Evolutionary conservation across 2,797 vertebrate species (phyloP).

Genomic region (Malacoraja senta): DNA sequence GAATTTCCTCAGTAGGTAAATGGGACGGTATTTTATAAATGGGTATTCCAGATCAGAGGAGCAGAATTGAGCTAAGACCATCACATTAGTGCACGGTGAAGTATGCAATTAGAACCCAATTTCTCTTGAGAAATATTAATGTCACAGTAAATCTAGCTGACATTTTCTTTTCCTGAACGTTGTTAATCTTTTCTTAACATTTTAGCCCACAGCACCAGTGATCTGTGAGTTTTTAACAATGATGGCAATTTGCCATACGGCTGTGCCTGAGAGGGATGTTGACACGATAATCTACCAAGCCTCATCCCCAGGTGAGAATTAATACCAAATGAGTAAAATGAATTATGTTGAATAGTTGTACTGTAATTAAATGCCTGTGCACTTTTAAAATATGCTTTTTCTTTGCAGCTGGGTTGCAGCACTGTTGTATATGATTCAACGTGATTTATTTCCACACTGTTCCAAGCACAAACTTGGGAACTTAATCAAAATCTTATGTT

Average conservation of each 20-base stretch:
- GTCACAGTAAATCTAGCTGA: conserved; percentile 38
- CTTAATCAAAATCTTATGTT: background rate
- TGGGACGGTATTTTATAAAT: too few relatives aligned
- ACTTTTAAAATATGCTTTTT: background rate
- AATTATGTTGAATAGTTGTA: background rate
- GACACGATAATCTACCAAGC: conserved; percentile 87
- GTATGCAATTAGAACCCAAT: background rate
- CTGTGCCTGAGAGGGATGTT: conserved; percentile 79
- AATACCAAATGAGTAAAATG: background rate
- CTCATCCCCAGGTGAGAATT: conserved; percentile 82
- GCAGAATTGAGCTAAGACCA: too few relatives aligned
- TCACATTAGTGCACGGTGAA: background rate
- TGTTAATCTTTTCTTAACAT: conserved; percentile 42
- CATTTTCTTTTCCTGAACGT: conserved; percentile 46
- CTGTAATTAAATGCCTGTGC: background rate
- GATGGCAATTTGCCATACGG: conserved; percentile 99
- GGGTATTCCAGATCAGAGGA: too few relatives aligned
- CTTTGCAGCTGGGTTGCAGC: background rate
- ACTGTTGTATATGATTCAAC: background rate
- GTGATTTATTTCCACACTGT: background rate
- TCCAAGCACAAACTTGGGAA: background rate
- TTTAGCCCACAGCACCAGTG: conserved; percentile 83
- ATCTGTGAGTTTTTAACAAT: conserved; percentile 97
- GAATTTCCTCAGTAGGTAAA: too few relatives aligned
- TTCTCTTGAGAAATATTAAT: conserved; percentile 1